Conservation (phyloP, 2,113 vertebrate genomes). For the Vicugna pacos region DNA sequence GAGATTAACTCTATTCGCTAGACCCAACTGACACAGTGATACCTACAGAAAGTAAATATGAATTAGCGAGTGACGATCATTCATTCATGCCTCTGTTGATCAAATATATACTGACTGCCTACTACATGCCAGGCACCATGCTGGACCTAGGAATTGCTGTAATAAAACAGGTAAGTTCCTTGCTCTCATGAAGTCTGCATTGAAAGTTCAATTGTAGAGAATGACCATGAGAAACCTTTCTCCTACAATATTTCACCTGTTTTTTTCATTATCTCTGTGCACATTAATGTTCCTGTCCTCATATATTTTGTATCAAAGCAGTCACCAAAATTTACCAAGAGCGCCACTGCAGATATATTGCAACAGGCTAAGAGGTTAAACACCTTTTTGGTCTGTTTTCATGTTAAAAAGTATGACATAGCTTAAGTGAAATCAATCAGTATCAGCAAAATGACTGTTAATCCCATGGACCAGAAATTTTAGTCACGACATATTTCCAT, state of each 20-base stretch:
- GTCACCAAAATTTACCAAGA: background rate
- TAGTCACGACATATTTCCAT: background rate
- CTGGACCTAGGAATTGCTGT: background rate
- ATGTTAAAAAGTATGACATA: background rate
- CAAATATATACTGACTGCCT: background rate
- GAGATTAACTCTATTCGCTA: background rate
- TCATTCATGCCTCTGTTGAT: background rate
- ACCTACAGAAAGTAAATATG: background rate
- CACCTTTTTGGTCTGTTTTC: background rate
- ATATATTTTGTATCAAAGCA: background rate
- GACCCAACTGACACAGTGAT: background rate
- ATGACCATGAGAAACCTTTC: background rate
- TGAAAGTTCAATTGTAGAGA: background rate
- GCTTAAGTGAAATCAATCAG: background rate
- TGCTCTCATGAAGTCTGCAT: background rate
- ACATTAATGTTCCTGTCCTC: background rate
- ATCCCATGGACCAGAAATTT: background rate
- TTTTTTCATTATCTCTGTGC: background rate
- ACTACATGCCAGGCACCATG: background rate
- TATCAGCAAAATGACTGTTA: background rate
- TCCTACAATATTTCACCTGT: background rate
- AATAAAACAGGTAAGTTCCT: background rate
- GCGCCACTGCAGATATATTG: background rate
- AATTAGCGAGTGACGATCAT: background rate
- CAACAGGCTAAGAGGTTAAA: background rate